Evolutionary conservation across 2,797 vertebrate species (phyloP).

Genomic region (Molothrus ater): DNA sequence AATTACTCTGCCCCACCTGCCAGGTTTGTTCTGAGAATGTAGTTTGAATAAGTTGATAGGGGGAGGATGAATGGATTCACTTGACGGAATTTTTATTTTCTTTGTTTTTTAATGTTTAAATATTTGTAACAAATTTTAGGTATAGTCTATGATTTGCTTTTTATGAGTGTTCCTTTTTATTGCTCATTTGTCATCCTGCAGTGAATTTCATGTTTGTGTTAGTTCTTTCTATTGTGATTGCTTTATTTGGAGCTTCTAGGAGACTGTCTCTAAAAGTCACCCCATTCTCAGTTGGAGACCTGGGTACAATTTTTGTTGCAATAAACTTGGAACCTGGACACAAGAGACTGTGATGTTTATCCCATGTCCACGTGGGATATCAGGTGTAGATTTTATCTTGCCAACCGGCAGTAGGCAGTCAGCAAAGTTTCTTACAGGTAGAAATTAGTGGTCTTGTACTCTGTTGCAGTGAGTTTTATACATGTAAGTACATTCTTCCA

Average conservation of each 20-base stretch:
- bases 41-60: not conserved
- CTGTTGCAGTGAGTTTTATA: not conserved
- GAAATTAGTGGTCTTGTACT: not conserved
- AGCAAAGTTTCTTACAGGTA: not conserved
- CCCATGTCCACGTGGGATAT: rapidly evolving
- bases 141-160: not conserved
- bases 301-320: not conserved
- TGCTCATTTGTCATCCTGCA: not conserved
- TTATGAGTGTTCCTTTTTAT: not conserved
- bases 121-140: not conserved
- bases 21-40: not conserved
- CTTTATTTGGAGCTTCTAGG: not conserved
- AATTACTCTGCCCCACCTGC: rapidly evolving
- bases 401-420: not conserved
- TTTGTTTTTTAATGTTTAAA: not conserved
- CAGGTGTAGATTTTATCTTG: not conserved
- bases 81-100: not conserved
- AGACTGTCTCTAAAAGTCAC: not conserved
- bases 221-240: not conserved
- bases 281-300: not conserved
- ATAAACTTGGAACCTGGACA: not conserved
- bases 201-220: not conserved
- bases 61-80: not conserved
- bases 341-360: not conserved
- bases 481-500: not conserved